These are phyloP conservation scores for Atrichornis clamosus DNA, from an alignment of 2,113 vertebrate genomes.

Conservation along the genomic window DNA sequence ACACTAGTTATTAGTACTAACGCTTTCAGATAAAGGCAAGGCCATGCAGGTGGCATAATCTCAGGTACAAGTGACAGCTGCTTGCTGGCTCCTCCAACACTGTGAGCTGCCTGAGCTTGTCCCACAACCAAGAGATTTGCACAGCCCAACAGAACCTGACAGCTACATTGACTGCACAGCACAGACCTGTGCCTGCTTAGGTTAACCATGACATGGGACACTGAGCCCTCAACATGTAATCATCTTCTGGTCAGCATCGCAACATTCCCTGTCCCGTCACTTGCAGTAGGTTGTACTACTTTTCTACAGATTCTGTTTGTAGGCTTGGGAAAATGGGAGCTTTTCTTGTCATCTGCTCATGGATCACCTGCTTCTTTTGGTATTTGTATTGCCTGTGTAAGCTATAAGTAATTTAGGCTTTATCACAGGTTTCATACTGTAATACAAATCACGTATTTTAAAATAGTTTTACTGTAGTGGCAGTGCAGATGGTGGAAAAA, in stretches of 20 bases:
- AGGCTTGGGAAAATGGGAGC: not conserved
- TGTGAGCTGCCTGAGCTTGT: fast-evolving
- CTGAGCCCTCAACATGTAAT: too few species aligned
- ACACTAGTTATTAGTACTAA: not conserved
- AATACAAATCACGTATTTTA: not conserved
- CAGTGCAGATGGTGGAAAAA: not conserved
- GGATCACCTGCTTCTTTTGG: not conserved
- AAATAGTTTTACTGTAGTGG: not conserved
- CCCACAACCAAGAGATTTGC: too few species aligned
- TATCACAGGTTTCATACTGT: not conserved
- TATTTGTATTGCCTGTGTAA: not conserved
- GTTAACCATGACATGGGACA: fast-evolving
- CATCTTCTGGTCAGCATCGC: not conserved
- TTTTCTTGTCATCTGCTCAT: not conserved
- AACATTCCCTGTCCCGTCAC: not conserved
- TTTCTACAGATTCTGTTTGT: not conserved
- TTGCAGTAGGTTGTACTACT: too few species aligned
- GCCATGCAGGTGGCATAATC: not conserved
- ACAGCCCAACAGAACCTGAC: fast-evolving
- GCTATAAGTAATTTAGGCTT: not conserved
- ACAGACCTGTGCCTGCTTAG: not conserved
- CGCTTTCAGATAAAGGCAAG: not conserved
- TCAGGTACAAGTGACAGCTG: not conserved
- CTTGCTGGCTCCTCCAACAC: not conserved
- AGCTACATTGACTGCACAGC: not conserved